Base-by-base conservation (phyloP, 2,888 invertebrate genomes). In the Linyphia triangularis region DNA sequence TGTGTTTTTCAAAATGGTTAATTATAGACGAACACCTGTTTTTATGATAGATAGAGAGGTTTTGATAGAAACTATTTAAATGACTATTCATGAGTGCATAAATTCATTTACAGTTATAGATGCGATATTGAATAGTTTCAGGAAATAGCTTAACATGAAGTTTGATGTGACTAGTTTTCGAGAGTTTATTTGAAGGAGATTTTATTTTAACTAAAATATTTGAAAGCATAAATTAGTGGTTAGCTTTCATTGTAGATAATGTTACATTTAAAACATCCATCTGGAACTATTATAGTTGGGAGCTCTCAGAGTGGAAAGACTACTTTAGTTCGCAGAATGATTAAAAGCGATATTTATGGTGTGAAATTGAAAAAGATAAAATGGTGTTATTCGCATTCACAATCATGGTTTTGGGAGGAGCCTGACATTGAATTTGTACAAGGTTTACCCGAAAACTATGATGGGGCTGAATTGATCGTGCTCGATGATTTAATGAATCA, bases 341-440 rank as follows among this genome's bases (percentile, higher is more conserved):
- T 59, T n/a, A 40, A n/a, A 57, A 40, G 9, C 6, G 30, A 40
- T 10, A 6, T 26, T 24, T 85, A 85, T 59, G 77, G 61, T 10
- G 19, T 26, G 1, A 30, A 51, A n/a, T 10, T 77, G 16, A 77
- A 69, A 69, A 67, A 59, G 5, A 33, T 77, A 22, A 37, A 51
- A 33, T 85, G 75, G 63, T 84, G 83, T 73, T 63, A 73, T 75
- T 84, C 65, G 1, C 1, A 13, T 22, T 65, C 22, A 22, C 30
- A 24, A 43, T 51, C 84, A 10, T 85, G 85, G 85, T 75, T 85
- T 85, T 19, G 57, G 13, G 57, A 85, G 37, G 67, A 72, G 28
- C 1, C 22, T 5, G 10, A 57, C 7, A 43, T 77, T 19, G 37
- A 85, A n/a, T 85, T 85, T 69, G 10, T 72, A 1, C 59, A 33